Evolutionary conservation across 2,888 invertebrate species (phyloP).

Genomic region (Synanthedon myopaeformis): DNA sequence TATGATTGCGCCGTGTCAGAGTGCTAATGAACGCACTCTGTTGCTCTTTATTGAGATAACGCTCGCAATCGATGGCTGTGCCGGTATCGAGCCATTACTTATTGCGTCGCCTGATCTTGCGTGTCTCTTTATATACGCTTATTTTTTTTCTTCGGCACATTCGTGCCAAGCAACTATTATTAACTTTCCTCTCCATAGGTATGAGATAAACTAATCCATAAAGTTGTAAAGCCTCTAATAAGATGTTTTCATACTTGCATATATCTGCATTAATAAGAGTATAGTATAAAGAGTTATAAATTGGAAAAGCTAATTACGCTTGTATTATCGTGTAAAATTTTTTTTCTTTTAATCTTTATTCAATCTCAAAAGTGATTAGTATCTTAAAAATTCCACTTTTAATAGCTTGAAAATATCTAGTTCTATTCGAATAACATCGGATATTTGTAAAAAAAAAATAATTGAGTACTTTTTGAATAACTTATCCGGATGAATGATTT

Average conservation of each 20-base stretch:
- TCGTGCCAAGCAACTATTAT: conserved; percentile 56
- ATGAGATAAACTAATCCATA: conserved; percentile 44
- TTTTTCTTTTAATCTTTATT: too few species aligned
- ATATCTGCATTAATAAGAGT: conserved; percentile 23
- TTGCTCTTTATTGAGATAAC: conserved; percentile 69
- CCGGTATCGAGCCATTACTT: conserved; percentile 53
- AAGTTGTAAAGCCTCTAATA: conserved; percentile 31
- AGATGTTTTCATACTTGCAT: conserved; percentile 23
- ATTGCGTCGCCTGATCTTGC: conserved; percentile 51
- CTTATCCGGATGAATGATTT: conserved; percentile 5
- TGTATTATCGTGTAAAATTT: too few species aligned
- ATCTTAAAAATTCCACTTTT: too few species aligned
- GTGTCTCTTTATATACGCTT: conserved; percentile 44
- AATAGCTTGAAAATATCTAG: too few species aligned
- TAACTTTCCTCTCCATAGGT: conserved; percentile 31
- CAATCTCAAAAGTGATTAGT: too few species aligned
- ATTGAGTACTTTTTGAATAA: background rate
- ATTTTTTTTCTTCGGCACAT: conserved; percentile 46
- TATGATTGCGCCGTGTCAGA: conserved; percentile 67
- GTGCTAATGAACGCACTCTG: conserved; percentile 68
- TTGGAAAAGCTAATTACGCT: too few species aligned
- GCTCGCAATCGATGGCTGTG: conserved; percentile 40
- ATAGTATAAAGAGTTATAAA: conserved; percentile 9
- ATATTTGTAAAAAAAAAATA: too few species aligned
- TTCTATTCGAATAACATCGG: too few species aligned